Percentiles rank a stretch among this genome's conserved stretches.
Evolutionary conservation across 1,140 invertebrate genomes (phyloP).

Genomic region (Tetramorium parvispinum): DNA sequence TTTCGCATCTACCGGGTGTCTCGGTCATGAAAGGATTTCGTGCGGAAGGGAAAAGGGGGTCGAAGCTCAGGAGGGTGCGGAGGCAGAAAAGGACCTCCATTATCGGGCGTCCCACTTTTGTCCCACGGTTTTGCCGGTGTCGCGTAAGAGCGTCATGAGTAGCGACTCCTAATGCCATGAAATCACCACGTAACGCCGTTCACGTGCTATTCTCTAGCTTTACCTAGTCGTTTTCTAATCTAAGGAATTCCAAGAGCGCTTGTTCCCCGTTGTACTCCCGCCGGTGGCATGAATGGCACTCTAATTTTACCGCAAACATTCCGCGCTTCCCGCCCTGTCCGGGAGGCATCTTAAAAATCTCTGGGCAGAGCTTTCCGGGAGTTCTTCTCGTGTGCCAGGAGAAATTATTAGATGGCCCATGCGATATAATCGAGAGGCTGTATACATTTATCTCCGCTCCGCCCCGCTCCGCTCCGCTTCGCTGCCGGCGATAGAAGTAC

Average conservation of each 20-base stretch:
- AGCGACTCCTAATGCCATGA: slow-evolving; percentile 62
- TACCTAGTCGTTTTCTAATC: slow-evolving; percentile 56
- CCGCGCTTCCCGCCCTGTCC: neutral
- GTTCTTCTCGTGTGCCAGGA: slow-evolving; percentile 21
- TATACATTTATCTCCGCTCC: slow-evolving; percentile 46
- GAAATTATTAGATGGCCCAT: slow-evolving; percentile 40
- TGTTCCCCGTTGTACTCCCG: slow-evolving; percentile 22
- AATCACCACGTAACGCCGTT: slow-evolving; percentile 61
- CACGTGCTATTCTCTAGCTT: slow-evolving; percentile 5
- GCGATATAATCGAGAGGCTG: slow-evolving; percentile 46
- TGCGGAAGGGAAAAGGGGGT: neutral
- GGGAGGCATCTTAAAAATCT: slow-evolving; percentile 57
- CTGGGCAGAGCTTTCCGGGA: slow-evolving; percentile 15
- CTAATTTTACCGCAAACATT: slow-evolving; percentile 57
- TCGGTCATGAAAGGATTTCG: slow-evolving; percentile 47
- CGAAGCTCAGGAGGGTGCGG: neutral
- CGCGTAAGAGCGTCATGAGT: slow-evolving; percentile 27
- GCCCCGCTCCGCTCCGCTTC: neutral
- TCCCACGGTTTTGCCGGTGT: slow-evolving; percentile 56
- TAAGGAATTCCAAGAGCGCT: slow-evolving; percentile 45
- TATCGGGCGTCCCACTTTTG: slow-evolving; percentile 66
- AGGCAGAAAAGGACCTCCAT: slow-evolving; percentile 66
- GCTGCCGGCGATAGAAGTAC: neutral
- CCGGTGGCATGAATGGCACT: slow-evolving; percentile 47
- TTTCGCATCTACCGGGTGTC: slow-evolving; percentile 72